These are phyloP conservation scores for Hedya salicella DNA, from an alignment of 2,888 invertebrate genomes.

Conservation along the genomic window DNA sequence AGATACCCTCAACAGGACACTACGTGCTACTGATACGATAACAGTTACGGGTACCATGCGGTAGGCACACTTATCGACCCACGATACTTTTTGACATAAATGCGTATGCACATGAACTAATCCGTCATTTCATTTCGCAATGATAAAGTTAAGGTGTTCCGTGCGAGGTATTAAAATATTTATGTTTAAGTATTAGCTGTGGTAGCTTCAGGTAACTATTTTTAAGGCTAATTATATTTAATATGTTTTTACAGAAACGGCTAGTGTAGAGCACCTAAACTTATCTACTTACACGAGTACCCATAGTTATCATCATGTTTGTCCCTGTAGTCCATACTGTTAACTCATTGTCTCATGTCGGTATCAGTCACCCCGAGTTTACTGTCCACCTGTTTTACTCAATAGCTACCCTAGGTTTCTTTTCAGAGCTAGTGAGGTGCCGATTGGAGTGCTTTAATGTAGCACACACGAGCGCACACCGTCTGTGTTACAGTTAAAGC, in stretches of 20 bases:
- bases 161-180: conserved; percentile 73
- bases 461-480: conserved; percentile 40
- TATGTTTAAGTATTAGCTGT: conserved; percentile 55
- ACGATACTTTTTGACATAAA: conserved; percentile 41
- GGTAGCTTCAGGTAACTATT: conserved; percentile 53
- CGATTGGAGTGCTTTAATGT: conserved; percentile 35
- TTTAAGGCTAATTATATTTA: conserved; percentile 57
- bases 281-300: conserved; percentile 57
- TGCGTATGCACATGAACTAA: conserved; percentile 38
- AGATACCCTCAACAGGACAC: conserved; percentile 63
- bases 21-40: conserved; percentile 47
- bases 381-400: conserved; percentile 25
- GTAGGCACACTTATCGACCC: conserved; percentile 46
- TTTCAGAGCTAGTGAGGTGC: conserved; percentile 32
- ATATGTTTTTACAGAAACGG: conserved; percentile 67
- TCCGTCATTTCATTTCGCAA: conserved; percentile 55
- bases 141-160: conserved; percentile 83
- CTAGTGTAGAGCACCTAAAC: conserved; percentile 81
- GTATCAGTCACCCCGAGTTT: conserved; percentile 34
- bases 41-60: conserved; percentile 18
- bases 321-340: conserved; percentile 35
- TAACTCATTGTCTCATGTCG: conserved; percentile 39
- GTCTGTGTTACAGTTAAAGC: conserved; percentile 22
- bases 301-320: conserved; percentile 37
- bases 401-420: conserved; percentile 34